Percentiles rank a stretch among this genome's conserved stretches.
Evolutionary conservation across 2,113 vertebrate species (phyloP).

Genomic region (Heptranchias perlo): DNA sequence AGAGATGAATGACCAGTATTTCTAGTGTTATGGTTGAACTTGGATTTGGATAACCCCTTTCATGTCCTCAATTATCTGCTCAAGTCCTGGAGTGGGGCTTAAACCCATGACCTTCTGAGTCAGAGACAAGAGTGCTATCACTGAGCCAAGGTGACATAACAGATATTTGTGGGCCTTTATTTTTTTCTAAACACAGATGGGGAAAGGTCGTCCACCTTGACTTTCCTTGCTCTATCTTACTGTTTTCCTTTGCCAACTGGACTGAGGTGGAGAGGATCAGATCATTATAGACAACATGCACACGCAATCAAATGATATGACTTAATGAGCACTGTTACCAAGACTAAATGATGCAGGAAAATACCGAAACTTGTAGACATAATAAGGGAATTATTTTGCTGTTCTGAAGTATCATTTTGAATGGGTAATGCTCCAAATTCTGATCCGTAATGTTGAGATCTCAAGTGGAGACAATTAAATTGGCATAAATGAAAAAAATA

Average conservation of each 20-base stretch:
- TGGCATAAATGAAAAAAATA: background rate
- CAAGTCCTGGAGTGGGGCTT: background rate
- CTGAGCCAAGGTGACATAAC: background rate
- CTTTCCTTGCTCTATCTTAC: background rate
- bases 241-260: background rate
- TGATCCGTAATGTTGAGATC: background rate
- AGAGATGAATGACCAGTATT: background rate
- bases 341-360: background rate
- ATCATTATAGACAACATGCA: background rate
- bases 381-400: background rate
- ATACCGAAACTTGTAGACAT: background rate
- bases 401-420: background rate
- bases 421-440: background rate
- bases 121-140: background rate
- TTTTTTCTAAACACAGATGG: background rate
- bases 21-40: background rate
- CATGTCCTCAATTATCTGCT: no score
- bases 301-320: background rate
- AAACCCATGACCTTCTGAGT: background rate
- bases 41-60: no score
- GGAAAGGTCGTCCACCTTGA: background rate
- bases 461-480: background rate
- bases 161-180: background rate
- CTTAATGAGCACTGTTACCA: background rate
- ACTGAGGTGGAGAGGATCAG: background rate